Conservation (phyloP, 2,113 vertebrate species). For the Scartelaos histophorus region DNA sequence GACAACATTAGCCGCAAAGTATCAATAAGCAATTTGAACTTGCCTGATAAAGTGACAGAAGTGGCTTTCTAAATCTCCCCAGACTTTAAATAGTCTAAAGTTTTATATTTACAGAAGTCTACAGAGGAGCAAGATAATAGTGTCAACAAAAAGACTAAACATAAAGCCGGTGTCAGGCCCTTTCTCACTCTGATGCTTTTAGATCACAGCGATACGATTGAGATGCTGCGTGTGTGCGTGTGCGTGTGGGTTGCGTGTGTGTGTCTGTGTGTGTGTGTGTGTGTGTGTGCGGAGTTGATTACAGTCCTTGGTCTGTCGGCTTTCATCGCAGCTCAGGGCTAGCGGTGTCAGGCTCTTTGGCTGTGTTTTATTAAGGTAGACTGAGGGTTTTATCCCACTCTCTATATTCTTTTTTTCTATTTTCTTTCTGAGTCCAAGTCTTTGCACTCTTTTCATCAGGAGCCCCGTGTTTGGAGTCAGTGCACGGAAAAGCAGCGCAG, state of each 20-base stretch:
- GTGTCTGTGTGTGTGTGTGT: neutral
- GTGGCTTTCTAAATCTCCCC: neutral
- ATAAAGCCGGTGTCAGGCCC: slow-evolving; percentile 18
- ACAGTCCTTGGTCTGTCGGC: slow-evolving; percentile 32
- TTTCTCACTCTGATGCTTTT: slow-evolving; percentile 21
- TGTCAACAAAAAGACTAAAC: slow-evolving; percentile 15
- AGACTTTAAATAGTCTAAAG: neutral
- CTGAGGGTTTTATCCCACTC: slow-evolving; percentile 9
- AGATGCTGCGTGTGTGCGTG: slow-evolving; percentile 17
- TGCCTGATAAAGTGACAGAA: neutral
- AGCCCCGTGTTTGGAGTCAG: neutral
- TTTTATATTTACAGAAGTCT: neutral
- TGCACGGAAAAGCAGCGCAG: neutral
- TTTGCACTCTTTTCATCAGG: slow-evolving; percentile 7
- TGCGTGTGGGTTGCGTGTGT: slow-evolving; percentile 9
- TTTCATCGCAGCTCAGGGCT: slow-evolving; percentile 48
- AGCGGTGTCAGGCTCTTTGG: slow-evolving; percentile 37
- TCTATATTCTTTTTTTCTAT: slow-evolving; percentile 5
- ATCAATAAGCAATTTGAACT: neutral
- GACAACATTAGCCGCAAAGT: no score
- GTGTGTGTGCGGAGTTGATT: slow-evolving; percentile 32
- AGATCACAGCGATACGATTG: slow-evolving; percentile 26
- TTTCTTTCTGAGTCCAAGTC: slow-evolving; percentile 8
- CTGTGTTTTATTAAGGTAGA: slow-evolving; percentile 39
- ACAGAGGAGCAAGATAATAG: neutral